Evolutionary conservation across 2,888 invertebrate species (phyloP), one percentile per base, ranked within the genome.

Genomic region (Lymantria dispar): DNA sequence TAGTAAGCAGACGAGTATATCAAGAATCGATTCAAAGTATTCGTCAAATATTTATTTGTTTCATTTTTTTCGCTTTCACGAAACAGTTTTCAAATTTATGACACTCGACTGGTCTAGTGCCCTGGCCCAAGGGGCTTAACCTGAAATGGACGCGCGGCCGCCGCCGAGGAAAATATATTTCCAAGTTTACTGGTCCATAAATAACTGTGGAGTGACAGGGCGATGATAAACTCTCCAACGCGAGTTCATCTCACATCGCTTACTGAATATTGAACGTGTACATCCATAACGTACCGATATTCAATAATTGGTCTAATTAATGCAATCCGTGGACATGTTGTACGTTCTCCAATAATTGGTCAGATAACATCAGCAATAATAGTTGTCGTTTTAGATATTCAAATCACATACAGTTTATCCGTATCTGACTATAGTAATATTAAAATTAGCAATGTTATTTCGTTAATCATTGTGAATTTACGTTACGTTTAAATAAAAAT

Each of bases 131-230:
- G 89, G 86, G 90, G 87, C 80, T 89, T 87, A 87, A 87, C 87
- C 90, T 89, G 88, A 79, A 87, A 89, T 87, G 87, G 90, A 89
- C 88, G 86, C 75, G 72, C 79, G 82, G 81, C 81, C 83, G 85
- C 76, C 80, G 78, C 77, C 76, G 85, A 81, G 83, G 83, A 89
- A 89, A 87, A 90, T 90, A 89, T 89, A 90, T 91, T 88, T 91
- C 82, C 87, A 87, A 88, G 90, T 90, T 90, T 87, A 90, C 90
- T 89, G 87, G 83, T 78, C 82, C 87, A 90, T 90, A 91, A 91
- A 91, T 91, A 90, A 89, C 86, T 66, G 81, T 77, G 78, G 87
- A 90, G 89, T 91, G 90, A 90, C 90, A 85, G 85, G 72, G 79
- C 82, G 88, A 89, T 90, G 90, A 91, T 90, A 89, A 88, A 89